Evolutionary conservation across 1,140 invertebrate species (phyloP), one percentile per base, ranked within the genome.

Genomic region (Ceratoteleas bidentatus): DNA sequence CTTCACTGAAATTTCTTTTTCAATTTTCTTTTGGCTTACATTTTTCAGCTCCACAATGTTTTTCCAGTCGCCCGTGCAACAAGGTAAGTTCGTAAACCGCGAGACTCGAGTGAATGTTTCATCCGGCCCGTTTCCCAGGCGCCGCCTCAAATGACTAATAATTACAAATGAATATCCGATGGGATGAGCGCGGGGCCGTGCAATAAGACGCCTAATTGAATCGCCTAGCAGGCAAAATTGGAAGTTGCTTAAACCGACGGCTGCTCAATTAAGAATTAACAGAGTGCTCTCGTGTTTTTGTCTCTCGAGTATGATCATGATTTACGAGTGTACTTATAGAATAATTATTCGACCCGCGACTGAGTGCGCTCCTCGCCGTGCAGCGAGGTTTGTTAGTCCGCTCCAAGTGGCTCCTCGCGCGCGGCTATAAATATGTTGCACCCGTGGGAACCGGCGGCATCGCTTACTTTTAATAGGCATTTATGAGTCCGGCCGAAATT

Each of bases 221-320:
- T 74, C 36, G 47, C 34, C 40, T 57, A 57, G 53, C 40, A 68
- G 49, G 14, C 50, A 58, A 53, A 78, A 78, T 58, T 70, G 61
- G 66, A 79, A 79, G 61, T 72, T 79, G 53, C 53, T 79, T 78
- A 65, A 72, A 72, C 36, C 66, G 60, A 65, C 54, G 61, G 4
- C 47, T 79, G n/a, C 45, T 72, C 61, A 79, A 79, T 79, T 72
- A 72, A 66, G 61, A 72, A 79, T 79, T 79, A 70, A 79, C 54
- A 79, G 34, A 79, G 64, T 66, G 68, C 57, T 73, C 64, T 80
- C 15, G 47, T 52, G 62, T 73, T 80, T 79, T 80, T 73, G 76
- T 79, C 68, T 80, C 69, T 68, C 50, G 58, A 79, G 76, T 70
- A 81, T 75, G 78, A 81, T 81, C 72, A 66, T 76, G 72, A 76